Evolutionary conservation across 2,113 vertebrate species (phyloP), one percentile per base, ranked within the genome.

Genomic region (Scortum barcoo): DNA sequence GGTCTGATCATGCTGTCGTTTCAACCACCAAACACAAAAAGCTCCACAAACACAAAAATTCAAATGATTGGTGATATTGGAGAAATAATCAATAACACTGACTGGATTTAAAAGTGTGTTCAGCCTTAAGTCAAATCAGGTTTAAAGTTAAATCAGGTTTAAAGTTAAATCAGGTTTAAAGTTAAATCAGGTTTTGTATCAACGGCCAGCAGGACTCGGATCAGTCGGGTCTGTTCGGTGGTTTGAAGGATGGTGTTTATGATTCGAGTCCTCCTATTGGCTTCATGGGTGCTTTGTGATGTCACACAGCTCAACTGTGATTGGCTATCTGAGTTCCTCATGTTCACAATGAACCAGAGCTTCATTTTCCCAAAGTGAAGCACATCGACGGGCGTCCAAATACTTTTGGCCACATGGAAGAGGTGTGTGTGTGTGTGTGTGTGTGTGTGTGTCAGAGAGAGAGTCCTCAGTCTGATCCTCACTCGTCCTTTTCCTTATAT

Each of bases 401-500:
- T 14, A 42, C 22, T 42, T 63, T 14, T 65, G 62, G 61, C 58
- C 58, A 22, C 22, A 38, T 61, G 38, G 7, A 36, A 8, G 3
- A 58, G 20, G 58, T 14, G 30, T 22, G 19, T 17, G 40, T 40
- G 30, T 62, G 60, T 40, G 33, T 62, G 60, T 63, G 61, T 24
- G 60, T 51, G 50, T 51, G 50, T 61, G 70, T 14, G 53, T 26
- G 68, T 53, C 68, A 48, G 40, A 33, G 33, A 30, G 30, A 50
- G 56, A 63, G 36, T 46, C 51, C 54, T 53, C 68, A 69, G 40
- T 50, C 30, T 65, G 50, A 61, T 71, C 33, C 73, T 83, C 54
- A 67, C 84, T 88, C 65, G 28, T 85, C 80, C 78, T 76, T 72
- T 36, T 75, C 88, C 90, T 80, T 91, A 89, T 88, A 86, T 70